Evolutionary conservation across 2,797 vertebrate species (phyloP).

Genomic region (Xenops minutus): DNA sequence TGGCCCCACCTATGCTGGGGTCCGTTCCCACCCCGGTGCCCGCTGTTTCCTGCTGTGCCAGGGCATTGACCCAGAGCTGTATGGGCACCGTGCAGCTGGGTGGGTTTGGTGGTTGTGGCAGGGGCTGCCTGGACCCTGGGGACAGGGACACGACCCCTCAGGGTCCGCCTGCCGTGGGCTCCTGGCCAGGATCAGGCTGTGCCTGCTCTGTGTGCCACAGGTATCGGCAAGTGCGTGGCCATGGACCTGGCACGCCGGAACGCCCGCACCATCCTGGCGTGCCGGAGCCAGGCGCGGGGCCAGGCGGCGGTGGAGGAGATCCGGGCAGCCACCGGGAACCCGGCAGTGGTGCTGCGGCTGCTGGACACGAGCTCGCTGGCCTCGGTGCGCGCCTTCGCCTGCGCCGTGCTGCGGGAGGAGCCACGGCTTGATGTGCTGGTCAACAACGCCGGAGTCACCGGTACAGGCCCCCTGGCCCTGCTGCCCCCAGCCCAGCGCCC

Average conservation of each 20-base stretch:
- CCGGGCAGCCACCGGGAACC: conserved; percentile 72
- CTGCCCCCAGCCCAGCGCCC: fast-evolving
- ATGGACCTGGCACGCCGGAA: conserved; percentile 83
- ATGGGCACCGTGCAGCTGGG: neutral
- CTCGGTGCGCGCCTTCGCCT: conserved; percentile 80
- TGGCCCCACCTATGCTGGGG: fast-evolving
- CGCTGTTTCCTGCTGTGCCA: neutral
- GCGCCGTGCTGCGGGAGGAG: conserved; percentile 75
- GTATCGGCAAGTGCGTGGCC: conserved; percentile 84
- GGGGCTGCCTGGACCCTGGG: neutral
- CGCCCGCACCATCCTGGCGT: conserved; percentile 85
- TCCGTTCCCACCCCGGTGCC: neutral
- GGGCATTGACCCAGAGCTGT: neutral
- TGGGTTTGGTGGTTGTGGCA: no score
- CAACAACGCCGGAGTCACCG: conserved; percentile 84
- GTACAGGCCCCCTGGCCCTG: conserved; percentile 27
- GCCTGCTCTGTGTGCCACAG: conserved; percentile 9
- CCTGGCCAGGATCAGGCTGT: fast-evolving
- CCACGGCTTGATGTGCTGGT: conserved; percentile 83
- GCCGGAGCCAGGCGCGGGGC: conserved; percentile 75
- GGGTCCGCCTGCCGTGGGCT: fast-evolving
- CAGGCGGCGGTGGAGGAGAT: conserved; percentile 76
- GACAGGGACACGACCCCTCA: fast-evolving
- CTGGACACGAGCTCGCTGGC: conserved; percentile 82
- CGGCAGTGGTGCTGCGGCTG: conserved; percentile 74